Evolutionary conservation across 2,797 vertebrate species (phyloP), one percentile per base, ranked within the genome.

Genomic region (Gymnopithys bicolor): DNA sequence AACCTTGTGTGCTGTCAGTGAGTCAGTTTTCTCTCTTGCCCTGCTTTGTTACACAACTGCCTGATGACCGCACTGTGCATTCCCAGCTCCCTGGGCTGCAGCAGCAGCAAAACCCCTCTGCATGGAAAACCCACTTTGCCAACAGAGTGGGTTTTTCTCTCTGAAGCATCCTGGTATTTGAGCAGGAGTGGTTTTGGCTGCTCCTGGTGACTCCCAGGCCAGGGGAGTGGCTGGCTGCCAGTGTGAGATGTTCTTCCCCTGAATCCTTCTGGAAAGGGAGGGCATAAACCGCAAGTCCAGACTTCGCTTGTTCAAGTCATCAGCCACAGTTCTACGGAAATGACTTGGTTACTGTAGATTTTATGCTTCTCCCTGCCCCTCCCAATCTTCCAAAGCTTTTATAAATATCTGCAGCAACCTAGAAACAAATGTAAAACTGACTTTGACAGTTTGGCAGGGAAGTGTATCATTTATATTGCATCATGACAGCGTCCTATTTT

Each of bases 351-450:
- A 89, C 94, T 95, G 94, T 68, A 91, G 94, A 94, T 97, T 96
- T 97, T 96, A 67, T 79, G 94, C 88, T 92, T 97, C 92, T 96
- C 93, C 92, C 94, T 84, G 95, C 94, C 97, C 94, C 95, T 97
- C 91, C 70, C 73, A 86, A 45, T 67, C 86, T 89, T 76, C 71
- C 91, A 78, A 86, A 91, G 85, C 74, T 96, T 97, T 98, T 97
- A 97, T 97, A 97, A 98, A 97, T 97, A 97, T 97, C 96, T 86
- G 87, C 91, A 96, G 95, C 95, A 95, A 97, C 89, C 89, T 93
- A 97, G 95, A 97, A 97, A 97, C 96, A 95, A 95, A 96, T 95
- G 93, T 91, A 96, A 97, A 96, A 96, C 96, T 96, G 96, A 90
- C 91, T 95, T 80, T 87, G 87, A 97, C 90, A 94, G 91, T 95